A percentile compares a stretch with the other conserved stretches of the same genome.
These are phyloP conservation scores for Apostichopus californicus DNA, from an alignment of 35 echinoderm and acorn worm species.

Conservation along the genomic window DNA sequence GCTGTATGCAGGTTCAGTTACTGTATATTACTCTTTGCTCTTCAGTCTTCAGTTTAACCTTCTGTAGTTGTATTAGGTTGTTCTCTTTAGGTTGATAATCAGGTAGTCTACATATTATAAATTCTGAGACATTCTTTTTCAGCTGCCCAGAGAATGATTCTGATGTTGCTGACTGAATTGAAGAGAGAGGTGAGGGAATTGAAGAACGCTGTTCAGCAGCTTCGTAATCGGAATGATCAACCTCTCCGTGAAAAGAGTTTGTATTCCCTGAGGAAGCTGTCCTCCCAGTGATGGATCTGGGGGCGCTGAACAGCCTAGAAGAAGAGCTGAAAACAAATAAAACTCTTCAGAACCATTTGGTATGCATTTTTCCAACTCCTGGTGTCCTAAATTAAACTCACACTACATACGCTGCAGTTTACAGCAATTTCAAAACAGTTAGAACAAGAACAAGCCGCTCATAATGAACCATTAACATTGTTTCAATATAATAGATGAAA, in stretches of 20 bases:
- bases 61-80: neutral
- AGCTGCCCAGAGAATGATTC: conserved; percentile 19
- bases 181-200: neutral
- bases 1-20: no score
- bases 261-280: neutral
- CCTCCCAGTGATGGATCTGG: neutral
- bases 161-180: neutral
- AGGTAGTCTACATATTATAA: neutral
- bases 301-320: neutral
- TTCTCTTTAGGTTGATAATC: no score
- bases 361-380: neutral
- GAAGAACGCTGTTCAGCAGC: neutral
- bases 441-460: no score
- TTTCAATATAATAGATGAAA: no score
- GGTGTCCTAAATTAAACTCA: neutral
- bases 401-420: neutral
- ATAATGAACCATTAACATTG: no score
- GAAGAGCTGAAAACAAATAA: neutral
- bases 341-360: neutral
- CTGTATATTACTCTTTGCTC: no score
- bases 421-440: neutral
- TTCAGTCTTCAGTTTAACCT: no score
- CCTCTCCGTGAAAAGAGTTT: neutral
- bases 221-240: neutral
- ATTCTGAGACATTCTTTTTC: neutral